Percentiles rank a stretch among this genome's conserved stretches.
These are phyloP conservation scores for Brachionus manjavacas DNA, from an alignment of 1,140 invertebrate species.

Conservation along the genomic window DNA sequence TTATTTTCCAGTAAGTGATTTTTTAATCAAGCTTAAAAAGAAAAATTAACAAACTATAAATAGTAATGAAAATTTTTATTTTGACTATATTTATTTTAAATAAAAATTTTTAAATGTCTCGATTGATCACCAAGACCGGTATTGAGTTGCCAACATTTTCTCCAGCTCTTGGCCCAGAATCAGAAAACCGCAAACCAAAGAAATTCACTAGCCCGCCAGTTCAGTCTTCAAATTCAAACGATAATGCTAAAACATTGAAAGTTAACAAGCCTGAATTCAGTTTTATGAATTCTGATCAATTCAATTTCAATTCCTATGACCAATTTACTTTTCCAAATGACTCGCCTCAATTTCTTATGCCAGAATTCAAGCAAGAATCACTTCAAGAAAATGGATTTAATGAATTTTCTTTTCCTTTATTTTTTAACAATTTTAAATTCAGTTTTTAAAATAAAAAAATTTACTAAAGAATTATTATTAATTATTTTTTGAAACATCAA, in stretches of 20 bases:
- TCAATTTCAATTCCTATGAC: not conserved
- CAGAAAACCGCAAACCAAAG: not conserved
- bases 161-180: not conserved
- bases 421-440: not conserved
- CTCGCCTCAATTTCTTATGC: not conserved
- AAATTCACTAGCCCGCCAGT: not conserved
- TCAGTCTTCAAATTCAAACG: not conserved
- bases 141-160: constrained; percentile 18
- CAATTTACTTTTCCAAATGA: not conserved
- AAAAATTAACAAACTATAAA: not conserved
- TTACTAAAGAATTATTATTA: too few relatives aligned
- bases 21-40: not conserved
- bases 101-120: not conserved
- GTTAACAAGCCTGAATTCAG: not conserved
- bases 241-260: not conserved
- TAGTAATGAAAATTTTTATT: not conserved
- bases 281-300: not conserved
- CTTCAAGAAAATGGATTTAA: not conserved
- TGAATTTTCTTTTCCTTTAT: not conserved
- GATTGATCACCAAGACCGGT: not conserved
- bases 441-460: not conserved
- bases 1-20: not conserved
- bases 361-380: too few relatives aligned
- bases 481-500: too few relatives aligned
- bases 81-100: not conserved